Conservation (phyloP, 2,113 vertebrate species). For the Aegotheles bennettii region DNA sequence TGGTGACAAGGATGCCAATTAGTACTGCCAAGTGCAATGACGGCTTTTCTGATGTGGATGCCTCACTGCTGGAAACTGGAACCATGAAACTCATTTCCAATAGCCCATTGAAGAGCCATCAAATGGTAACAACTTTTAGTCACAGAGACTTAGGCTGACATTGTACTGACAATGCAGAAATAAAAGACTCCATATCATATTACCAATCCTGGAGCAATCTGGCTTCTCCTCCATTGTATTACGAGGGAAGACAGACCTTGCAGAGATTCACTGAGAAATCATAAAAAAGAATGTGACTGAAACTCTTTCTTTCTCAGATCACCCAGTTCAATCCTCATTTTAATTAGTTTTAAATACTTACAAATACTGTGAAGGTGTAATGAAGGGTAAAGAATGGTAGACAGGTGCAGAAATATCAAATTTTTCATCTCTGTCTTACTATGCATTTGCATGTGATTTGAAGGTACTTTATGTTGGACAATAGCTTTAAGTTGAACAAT, state of each 20-base stretch:
- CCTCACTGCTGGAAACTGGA: slow-evolving; percentile 45
- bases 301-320: neutral
- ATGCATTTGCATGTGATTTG: neutral
- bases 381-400: neutral
- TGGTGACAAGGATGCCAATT: slow-evolving; percentile 59
- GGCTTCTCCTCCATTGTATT: neutral
- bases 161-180: slow-evolving; percentile 40
- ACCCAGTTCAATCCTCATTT: neutral
- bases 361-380: neutral
- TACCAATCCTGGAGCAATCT: neutral
- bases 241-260: neutral
- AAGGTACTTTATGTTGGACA: too few relatives aligned
- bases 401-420: neutral
- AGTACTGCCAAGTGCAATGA: slow-evolving; percentile 46
- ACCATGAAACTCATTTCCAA: slow-evolving; percentile 61
- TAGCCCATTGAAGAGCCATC: slow-evolving; percentile 21
- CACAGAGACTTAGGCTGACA: neutral
- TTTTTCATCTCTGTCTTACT: neutral
- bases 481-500: neutral
- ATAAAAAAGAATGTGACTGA: neutral
- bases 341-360: slow-evolving; percentile 6
- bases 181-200: slow-evolving; percentile 33
- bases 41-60: slow-evolving; percentile 49
- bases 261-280: neutral
- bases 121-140: slow-evolving; percentile 46